phyloP scores from a whole-genome alignment of 2,888 invertebrate genomes.

The Alloscopus bannaensis region DNA sequence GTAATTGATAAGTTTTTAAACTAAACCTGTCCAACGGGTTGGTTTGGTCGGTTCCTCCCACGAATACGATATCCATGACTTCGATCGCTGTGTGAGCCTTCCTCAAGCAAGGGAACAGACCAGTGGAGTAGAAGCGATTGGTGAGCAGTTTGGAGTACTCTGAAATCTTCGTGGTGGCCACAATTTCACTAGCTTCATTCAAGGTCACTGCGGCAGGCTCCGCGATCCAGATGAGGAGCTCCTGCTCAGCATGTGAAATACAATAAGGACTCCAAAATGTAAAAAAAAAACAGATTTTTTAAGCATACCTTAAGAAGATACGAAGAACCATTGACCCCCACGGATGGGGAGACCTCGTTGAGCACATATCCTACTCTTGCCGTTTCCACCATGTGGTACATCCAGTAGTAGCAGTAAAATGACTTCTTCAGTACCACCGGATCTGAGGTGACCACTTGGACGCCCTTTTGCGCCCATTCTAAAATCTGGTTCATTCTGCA shows the following conservation, averaged over 20 bases:
- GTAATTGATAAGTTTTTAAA: neutral
- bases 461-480: no score
- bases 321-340: neutral
- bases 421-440: conserved; percentile 33
- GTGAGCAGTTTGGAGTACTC: conserved; percentile 53
- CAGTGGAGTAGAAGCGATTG: conserved; percentile 18
- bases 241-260: neutral
- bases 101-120: conserved; percentile 44
- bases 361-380: conserved; percentile 6
- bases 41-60: neutral
- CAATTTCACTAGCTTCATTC: neutral
- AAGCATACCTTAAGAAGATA: conserved; percentile 7
- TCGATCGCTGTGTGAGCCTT: conserved; percentile 39
- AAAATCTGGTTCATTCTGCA: neutral
- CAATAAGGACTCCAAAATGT: neutral
- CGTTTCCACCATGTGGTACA: conserved; percentile 20
- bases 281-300: neutral
- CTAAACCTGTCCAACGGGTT: conserved; percentile 1
- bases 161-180: neutral
- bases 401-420: conserved; percentile 62
- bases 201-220: conserved; percentile 26
- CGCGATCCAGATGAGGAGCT: conserved; percentile 41
- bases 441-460: conserved; percentile 34
- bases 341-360: conserved; percentile 16
- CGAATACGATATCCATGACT: conserved; percentile 14